Conservation (phyloP, 1,140 invertebrate species). For the Asobara japonica region DNA sequence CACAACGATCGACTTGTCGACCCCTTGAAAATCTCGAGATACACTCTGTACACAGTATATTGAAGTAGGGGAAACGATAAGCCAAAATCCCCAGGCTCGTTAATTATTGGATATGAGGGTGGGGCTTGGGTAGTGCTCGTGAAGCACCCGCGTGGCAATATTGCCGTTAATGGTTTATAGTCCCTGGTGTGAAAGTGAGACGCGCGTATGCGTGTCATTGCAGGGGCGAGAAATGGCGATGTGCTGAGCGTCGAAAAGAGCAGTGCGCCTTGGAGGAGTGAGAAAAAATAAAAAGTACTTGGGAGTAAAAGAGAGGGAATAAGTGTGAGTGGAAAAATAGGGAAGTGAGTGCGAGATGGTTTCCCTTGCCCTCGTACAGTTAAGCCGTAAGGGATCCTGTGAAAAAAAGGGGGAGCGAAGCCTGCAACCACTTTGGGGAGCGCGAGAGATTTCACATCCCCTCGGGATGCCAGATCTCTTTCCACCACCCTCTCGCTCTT, state of each 20-base stretch:
- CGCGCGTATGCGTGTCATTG: conserved; percentile 59
- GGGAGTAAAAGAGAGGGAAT: conserved; percentile 33
- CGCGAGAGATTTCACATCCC: conserved; percentile 65
- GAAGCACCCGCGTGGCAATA: conserved; percentile 46
- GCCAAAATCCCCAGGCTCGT: conserved; percentile 37
- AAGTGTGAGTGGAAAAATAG: conserved; percentile 38
- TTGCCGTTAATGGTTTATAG: conserved; percentile 65
- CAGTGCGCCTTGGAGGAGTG: conserved; percentile 28
- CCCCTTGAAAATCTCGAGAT: conserved; percentile 19
- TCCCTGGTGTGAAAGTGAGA: conserved; percentile 63
- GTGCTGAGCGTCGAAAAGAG: conserved; percentile 43
- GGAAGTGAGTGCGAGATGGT: conserved; percentile 33
- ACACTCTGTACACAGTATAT: background rate
- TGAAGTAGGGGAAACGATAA: conserved; percentile 23
- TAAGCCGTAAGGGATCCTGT: conserved; percentile 64
- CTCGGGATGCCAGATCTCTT: conserved; percentile 49
- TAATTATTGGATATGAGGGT: conserved; percentile 37
- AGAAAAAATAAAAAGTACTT: conserved; percentile 26
- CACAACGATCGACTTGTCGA: conserved; percentile 29
- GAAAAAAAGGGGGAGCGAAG: conserved; percentile 63
- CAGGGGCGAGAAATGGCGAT: conserved; percentile 38
- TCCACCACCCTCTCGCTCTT: conserved; percentile 30
- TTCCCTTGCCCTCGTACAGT: conserved; percentile 48
- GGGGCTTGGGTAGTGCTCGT: conserved; percentile 23
- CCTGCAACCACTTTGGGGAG: conserved; percentile 64